These are phyloP conservation scores for Tetramorium alpestre DNA, from an alignment of 1,140 invertebrate species.

Conservation along the genomic window DNA sequence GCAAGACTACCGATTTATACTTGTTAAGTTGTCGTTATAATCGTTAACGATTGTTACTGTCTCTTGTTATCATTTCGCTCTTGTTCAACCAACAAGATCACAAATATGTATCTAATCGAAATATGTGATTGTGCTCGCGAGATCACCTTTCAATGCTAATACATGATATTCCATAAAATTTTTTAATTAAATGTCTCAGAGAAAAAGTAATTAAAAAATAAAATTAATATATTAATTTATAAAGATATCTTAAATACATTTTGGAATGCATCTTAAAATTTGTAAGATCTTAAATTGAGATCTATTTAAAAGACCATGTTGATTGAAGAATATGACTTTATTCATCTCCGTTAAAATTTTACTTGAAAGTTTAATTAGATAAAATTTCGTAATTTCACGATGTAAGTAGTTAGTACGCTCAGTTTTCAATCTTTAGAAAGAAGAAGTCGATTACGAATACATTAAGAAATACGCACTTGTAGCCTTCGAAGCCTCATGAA, in stretches of 20 bases:
- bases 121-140: neutral
- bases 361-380: neutral
- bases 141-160: neutral
- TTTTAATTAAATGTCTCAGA: neutral
- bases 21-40: constrained; percentile 57
- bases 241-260: neutral
- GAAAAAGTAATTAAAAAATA: neutral
- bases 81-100: constrained; percentile 14
- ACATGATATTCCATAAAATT: neutral
- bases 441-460: constrained; percentile 35
- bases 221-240: neutral
- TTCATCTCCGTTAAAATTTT: neutral
- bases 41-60: constrained; percentile 56
- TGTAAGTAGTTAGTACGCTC: neutral
- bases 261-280: neutral
- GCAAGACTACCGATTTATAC: neutral
- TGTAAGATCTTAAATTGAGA: neutral
- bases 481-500: constrained; percentile 11
- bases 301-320: neutral
- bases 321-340: neutral
- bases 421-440: constrained; percentile 12
- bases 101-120: constrained; percentile 22
- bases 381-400: constrained; percentile 1
- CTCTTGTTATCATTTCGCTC: constrained; percentile 49
- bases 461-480: constrained; percentile 22